A percentile compares a stretch with the other conserved stretches of the same genome.
phyloP scores from a whole-genome alignment of 1,140 invertebrate species.

The Pentalonia nigronervosa region DNA sequence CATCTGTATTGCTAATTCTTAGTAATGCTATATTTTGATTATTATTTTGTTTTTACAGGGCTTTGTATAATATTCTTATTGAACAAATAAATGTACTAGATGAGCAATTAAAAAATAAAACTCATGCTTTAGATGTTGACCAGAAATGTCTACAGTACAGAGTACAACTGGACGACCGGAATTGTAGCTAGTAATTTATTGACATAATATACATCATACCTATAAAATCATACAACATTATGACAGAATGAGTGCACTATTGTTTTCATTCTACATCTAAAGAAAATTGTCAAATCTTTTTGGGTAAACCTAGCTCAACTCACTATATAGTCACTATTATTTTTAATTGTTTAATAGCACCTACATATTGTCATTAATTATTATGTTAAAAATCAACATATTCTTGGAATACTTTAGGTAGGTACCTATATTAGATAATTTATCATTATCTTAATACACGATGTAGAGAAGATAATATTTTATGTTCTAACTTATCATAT shows the following conservation, averaged over 20 bases:
- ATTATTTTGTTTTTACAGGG: background rate
- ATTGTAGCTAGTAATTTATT: background rate
- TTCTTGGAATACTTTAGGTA: background rate
- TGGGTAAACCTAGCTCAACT: background rate
- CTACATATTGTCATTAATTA: background rate
- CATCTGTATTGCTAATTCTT: background rate
- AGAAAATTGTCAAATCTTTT: background rate
- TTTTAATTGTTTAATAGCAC: background rate
- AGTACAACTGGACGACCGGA: background rate
- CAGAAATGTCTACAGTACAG: constrained; percentile 47
- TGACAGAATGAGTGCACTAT: no score
- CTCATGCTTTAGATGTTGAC: constrained; percentile 12
- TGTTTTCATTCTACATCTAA: no score
- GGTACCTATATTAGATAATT: background rate
- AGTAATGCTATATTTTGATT: background rate
- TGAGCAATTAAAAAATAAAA: constrained; percentile 43
- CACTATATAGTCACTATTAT: background rate
- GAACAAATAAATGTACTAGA: constrained; percentile 20
- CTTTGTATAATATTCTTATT: constrained; percentile 21
- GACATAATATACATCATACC: no score
- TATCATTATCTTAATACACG: background rate
- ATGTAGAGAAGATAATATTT: no score
- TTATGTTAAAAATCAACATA: background rate
- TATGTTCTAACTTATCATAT: background rate
- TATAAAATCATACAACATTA: no score